Percentiles rank a stretch among this genome's conserved stretches.
These are phyloP conservation scores for Anolis sagrei DNA, from an alignment of 2,113 vertebrate genomes.

Conservation along the genomic window DNA sequence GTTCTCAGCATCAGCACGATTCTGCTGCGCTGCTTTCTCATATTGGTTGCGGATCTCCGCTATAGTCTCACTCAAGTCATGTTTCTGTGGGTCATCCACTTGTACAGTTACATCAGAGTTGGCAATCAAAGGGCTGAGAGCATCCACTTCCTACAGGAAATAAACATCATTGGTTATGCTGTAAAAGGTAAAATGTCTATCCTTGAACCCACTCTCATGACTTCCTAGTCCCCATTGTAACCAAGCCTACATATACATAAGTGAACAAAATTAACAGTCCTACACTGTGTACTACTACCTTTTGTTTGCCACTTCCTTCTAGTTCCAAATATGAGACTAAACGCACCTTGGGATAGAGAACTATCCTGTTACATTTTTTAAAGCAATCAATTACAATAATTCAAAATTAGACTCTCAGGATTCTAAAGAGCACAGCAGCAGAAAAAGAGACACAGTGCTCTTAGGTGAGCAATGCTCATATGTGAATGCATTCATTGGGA, in stretches of 20 bases:
- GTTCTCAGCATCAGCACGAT: constrained; percentile 76
- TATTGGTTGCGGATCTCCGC: constrained; percentile 78
- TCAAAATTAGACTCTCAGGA: neutral
- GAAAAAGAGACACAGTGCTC: neutral
- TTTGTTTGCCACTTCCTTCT: neutral
- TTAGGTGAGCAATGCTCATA: neutral
- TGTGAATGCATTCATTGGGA: neutral
- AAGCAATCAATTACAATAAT: neutral
- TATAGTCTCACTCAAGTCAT: constrained; percentile 77
- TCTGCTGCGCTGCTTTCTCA: constrained; percentile 78
- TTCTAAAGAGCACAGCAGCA: neutral
- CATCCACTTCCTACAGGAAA: constrained; percentile 70
- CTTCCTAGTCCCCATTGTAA: neutral
- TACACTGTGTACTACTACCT: neutral
- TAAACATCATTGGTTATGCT: neutral
- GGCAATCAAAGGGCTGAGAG: constrained; percentile 74
- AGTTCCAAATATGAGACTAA: neutral
- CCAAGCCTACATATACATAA: neutral
- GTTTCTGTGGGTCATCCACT: constrained; percentile 71
- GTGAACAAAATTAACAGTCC: neutral
- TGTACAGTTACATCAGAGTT: constrained; percentile 78
- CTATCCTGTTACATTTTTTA: neutral
- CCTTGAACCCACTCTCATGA: neutral
- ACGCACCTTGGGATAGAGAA: neutral
- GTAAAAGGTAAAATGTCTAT: neutral